A percentile compares a stretch with the other conserved stretches of the same genome.
phyloP scores from a whole-genome alignment of 2,113 vertebrate genomes.

The Regulus satrapa region DNA sequence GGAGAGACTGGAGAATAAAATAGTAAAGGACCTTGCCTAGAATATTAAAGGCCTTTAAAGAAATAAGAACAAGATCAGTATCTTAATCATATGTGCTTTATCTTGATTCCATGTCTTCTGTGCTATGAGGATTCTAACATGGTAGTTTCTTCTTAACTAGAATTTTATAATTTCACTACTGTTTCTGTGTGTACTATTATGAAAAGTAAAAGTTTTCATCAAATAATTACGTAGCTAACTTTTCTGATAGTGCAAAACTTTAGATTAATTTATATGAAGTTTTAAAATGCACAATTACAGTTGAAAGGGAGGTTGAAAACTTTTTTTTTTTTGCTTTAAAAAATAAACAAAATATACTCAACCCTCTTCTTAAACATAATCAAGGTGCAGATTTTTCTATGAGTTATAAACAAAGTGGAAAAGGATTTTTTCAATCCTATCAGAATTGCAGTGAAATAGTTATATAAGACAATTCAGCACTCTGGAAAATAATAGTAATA shows the following conservation, averaged over 20 bases:
- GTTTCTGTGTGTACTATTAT: background rate
- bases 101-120: background rate
- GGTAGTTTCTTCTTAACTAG: background rate
- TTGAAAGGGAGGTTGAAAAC: background rate
- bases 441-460: conserved; percentile 10
- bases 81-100: background rate
- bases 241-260: background rate
- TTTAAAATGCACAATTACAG: background rate
- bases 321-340: background rate
- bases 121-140: background rate
- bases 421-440: conserved; percentile 23
- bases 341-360: background rate
- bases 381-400: background rate
- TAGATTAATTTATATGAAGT: background rate
- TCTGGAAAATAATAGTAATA: background rate
- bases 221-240: background rate
- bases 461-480: conserved; percentile 25
- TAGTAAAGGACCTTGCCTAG: background rate
- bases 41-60: background rate
- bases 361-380: background rate
- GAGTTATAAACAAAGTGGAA: background rate
- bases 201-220: background rate
- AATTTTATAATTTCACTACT: background rate
- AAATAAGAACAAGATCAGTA: background rate
- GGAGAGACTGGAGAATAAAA: background rate